A percentile compares a stretch with the other conserved stretches of the same genome.
Evolutionary conservation across 1,140 invertebrate species (phyloP).

Genomic region (Sinonovacula constricta): DNA sequence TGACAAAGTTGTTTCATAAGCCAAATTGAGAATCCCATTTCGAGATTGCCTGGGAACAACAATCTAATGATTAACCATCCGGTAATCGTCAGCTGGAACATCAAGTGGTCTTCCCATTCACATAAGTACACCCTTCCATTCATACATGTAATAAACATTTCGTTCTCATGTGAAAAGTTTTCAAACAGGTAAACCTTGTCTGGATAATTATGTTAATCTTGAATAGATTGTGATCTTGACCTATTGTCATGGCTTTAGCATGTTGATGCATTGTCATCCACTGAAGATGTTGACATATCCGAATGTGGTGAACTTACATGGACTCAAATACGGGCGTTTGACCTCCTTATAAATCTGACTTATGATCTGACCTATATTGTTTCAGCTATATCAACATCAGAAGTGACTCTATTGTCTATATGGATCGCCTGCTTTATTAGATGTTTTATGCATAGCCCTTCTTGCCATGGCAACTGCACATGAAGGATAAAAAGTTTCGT

Average conservation of each 20-base stretch:
- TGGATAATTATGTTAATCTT: neutral
- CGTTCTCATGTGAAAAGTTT: no score
- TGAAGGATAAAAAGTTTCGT: conserved; percentile 25
- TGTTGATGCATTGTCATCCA: neutral
- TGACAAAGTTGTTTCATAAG: neutral
- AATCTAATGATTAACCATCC: no score
- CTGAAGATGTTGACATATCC: neutral
- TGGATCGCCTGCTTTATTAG: no score
- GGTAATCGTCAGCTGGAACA: no score
- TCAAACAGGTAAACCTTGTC: neutral
- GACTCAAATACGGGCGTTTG: neutral
- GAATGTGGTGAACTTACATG: neutral
- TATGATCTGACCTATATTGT: no score
- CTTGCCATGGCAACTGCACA: conserved; percentile 53
- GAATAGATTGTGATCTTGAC: neutral
- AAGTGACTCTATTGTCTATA: no score
- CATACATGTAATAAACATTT: no score
- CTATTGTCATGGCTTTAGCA: neutral
- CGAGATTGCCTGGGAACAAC: no score
- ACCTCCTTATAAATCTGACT: neutral
- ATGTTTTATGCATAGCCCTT: neutral
- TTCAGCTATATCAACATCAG: neutral
- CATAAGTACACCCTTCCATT: no score
- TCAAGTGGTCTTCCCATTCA: no score
- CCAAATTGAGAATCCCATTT: neutral